Evolutionary conservation across 2,113 vertebrate genomes (phyloP).

Genomic region (Aegithalos caudatus): DNA sequence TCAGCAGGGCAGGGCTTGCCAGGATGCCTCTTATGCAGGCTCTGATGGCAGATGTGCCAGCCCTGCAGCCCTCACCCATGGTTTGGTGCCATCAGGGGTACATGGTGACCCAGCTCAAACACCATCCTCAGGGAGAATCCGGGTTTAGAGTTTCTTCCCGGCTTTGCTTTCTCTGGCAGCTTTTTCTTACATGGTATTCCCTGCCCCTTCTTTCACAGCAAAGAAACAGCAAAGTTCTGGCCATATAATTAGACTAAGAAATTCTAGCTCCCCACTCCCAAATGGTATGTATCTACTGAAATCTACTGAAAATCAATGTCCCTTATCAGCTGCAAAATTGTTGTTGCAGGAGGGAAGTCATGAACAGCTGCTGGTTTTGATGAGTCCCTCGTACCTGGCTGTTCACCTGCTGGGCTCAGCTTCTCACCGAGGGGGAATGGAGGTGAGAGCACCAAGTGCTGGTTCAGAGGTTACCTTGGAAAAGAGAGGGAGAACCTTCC

Average conservation of each 20-base stretch:
- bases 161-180: not conserved
- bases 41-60: not conserved
- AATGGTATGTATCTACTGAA: not conserved
- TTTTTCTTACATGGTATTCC: not conserved
- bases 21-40: not conserved
- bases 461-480: not conserved
- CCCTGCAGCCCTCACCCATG: not conserved
- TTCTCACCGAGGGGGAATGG: not conserved
- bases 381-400: not conserved
- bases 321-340: not conserved
- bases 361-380: not conserved
- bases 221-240: not conserved
- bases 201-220: not conserved
- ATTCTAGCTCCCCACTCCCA: slow-evolving; percentile 1
- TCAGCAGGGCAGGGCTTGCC: not conserved
- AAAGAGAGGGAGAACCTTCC: not conserved
- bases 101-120: not conserved
- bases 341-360: slow-evolving; percentile 25
- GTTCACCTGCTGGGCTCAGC: not conserved
- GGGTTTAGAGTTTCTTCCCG: not conserved
- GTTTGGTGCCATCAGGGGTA: not conserved
- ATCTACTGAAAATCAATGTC: slow-evolving; percentile 43
- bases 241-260: not conserved
- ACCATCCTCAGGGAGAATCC: not conserved
- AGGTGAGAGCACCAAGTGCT: not conserved